A percentile compares a stretch with the other conserved stretches of the same genome.
Conservation (phyloP, 2,797 vertebrate genomes). For the Acipenser oxyrinchus region DNA sequence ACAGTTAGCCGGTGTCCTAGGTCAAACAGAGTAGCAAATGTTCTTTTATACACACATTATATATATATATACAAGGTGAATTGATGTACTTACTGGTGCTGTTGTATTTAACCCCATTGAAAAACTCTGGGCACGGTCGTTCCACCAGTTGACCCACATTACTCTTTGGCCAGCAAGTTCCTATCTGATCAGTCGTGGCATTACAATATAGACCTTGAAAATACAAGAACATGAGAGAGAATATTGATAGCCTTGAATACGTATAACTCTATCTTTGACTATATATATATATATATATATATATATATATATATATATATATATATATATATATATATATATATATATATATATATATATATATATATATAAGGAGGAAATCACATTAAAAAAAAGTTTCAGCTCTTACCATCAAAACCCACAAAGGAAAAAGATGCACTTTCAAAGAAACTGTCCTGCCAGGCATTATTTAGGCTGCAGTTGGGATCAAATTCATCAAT, state of each 20-base stretch:
- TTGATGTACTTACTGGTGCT: slow-evolving; percentile 76
- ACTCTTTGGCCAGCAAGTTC: slow-evolving; percentile 94
- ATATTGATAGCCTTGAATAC: no score
- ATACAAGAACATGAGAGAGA: slow-evolving; percentile 7
- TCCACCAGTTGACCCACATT: slow-evolving; percentile 75
- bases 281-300: no score
- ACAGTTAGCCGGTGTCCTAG: no score
- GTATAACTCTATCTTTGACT: no score
- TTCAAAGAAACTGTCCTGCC: slow-evolving; percentile 69
- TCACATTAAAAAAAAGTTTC: slow-evolving; percentile 11
- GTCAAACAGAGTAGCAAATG: no score
- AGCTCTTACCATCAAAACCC: slow-evolving; percentile 71
- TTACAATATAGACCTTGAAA: slow-evolving; percentile 77
- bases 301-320: no score
- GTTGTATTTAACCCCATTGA: slow-evolving; percentile 97
- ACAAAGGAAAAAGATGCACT: slow-evolving; percentile 63
- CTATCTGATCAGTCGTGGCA: slow-evolving; percentile 87
- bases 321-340: no score
- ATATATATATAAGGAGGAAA: no score
- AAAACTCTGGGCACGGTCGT: slow-evolving; percentile 88
- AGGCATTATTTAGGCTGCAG: slow-evolving; percentile 76
- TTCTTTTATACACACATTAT: no score
- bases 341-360: no score
- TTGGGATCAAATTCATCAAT: slow-evolving; percentile 80
- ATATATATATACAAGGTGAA: no score